Percentiles rank a stretch among this genome's conserved stretches.
Conservation (phyloP, 2,113 vertebrate genomes). For the Prolemur simus region DNA sequence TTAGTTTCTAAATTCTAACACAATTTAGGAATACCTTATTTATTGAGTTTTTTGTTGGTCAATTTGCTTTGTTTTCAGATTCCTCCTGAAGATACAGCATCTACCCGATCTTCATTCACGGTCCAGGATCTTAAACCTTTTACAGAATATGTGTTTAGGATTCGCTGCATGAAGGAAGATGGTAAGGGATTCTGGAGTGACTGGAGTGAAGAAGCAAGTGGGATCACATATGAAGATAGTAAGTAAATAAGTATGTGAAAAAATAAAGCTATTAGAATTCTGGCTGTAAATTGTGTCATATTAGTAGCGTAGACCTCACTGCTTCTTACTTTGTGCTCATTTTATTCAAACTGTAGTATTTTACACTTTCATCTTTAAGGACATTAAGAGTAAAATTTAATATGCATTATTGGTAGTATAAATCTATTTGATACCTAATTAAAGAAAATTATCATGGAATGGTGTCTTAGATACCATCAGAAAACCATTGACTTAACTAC, state of each 20-base stretch:
- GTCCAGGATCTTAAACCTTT: slow-evolving; percentile 89
- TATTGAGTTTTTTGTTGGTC: neutral
- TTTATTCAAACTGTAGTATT: neutral
- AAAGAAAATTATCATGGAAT: neutral
- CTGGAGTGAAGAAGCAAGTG: slow-evolving; percentile 88
- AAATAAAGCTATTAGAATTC: neutral
- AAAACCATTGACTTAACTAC: neutral
- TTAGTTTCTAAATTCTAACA: neutral
- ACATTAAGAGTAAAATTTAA: neutral
- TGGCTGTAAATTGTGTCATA: neutral
- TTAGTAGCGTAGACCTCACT: neutral
- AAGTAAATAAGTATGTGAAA: slow-evolving; percentile 76
- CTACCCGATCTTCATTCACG: slow-evolving; percentile 85
- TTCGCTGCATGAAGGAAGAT: slow-evolving; percentile 85
- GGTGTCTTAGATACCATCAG: neutral
- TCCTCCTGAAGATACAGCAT: slow-evolving; percentile 82
- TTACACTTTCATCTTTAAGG: neutral
- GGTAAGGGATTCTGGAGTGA: slow-evolving; percentile 90
- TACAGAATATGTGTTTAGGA: slow-evolving; percentile 87
- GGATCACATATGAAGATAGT: slow-evolving; percentile 89
- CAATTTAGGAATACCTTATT: neutral
- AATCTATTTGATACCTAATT: slow-evolving; percentile 11
- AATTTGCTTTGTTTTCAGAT: slow-evolving; percentile 82
- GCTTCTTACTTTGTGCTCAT: neutral
- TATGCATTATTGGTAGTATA: slow-evolving; percentile 5